Conservation (phyloP, 1,140 invertebrate genomes). For the Neodiprion virginianus region DNA sequence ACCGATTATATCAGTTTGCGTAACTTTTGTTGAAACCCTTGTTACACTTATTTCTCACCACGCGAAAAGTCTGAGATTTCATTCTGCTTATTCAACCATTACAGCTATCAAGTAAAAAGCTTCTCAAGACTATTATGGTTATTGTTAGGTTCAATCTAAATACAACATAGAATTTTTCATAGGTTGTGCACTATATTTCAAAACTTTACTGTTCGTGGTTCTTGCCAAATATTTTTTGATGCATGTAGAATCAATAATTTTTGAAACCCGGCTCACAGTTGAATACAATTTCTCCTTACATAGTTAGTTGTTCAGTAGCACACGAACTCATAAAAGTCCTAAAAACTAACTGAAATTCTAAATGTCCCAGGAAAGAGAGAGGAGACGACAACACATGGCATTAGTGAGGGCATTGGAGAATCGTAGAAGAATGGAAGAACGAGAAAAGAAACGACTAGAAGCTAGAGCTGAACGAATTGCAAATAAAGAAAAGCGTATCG, state of each 20-base stretch:
- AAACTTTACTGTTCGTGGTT: too few species aligned
- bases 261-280: background rate
- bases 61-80: background rate
- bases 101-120: background rate
- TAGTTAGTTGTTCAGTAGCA: background rate
- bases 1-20: too few species aligned
- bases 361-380: slow-evolving; percentile 80
- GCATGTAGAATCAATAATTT: slow-evolving; percentile 7
- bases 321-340: background rate
- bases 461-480: slow-evolving; percentile 79
- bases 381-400: slow-evolving; percentile 88
- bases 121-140: background rate
- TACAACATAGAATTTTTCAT: too few species aligned
- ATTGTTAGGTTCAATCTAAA: background rate
- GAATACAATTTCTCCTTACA: background rate
- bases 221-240: background rate
- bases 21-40: too few species aligned
- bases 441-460: slow-evolving; percentile 84
- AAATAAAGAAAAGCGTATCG: slow-evolving; percentile 81
- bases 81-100: background rate
- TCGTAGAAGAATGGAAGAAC: slow-evolving; percentile 85
- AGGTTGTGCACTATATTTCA: too few species aligned
- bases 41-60: too few species aligned
- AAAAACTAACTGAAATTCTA: background rate
- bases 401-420: slow-evolving; percentile 87